Evolutionary conservation across 2,797 vertebrate species (phyloP).

Genomic region (Tapirus indicus): DNA sequence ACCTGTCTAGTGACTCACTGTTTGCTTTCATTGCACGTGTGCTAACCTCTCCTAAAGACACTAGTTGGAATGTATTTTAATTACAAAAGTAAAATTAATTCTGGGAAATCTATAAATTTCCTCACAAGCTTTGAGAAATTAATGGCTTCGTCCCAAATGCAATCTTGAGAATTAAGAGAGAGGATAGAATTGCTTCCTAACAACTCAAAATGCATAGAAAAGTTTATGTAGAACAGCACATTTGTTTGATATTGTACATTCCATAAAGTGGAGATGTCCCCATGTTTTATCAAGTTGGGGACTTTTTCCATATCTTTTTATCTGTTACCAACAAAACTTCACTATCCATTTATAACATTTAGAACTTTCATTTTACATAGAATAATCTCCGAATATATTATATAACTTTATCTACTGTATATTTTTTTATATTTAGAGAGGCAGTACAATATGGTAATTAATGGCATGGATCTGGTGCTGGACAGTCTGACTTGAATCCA

Average conservation of each 20-base stretch:
- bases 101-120: not conserved
- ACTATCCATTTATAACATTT: not conserved
- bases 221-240: not conserved
- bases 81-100: not conserved
- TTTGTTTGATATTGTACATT: not conserved
- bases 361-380: not conserved
- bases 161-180: not conserved
- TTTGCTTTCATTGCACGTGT: not conserved
- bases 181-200: not conserved
- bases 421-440: not conserved
- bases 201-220: not conserved
- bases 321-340: not conserved
- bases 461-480: not conserved
- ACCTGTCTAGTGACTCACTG: not conserved
- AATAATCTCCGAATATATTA: not conserved
- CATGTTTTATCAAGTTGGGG: not conserved
- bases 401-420: not conserved
- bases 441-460: not conserved
- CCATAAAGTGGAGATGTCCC: not conserved
- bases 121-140: constrained; percentile 11
- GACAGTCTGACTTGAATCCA: not conserved
- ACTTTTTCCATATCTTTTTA: not conserved
- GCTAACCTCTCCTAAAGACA: not conserved
- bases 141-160: not conserved
- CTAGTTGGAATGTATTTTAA: not conserved